phyloP scores from a whole-genome alignment of 2,113 vertebrate species.

The Gambusia affinis region DNA sequence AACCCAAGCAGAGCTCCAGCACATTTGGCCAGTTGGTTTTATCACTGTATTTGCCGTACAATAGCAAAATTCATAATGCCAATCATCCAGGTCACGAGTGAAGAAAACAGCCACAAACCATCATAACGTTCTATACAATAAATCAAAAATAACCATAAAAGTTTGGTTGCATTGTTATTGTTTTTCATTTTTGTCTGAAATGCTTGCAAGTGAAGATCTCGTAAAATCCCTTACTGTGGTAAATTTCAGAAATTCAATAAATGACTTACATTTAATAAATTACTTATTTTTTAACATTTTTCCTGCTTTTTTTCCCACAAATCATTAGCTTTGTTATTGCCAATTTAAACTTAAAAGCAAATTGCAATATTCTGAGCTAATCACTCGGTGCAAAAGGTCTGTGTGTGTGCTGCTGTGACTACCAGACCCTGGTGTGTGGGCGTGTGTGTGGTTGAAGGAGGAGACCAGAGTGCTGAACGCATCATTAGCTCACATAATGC shows the following conservation, averaged over 20 bases:
- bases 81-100: no score
- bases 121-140: no score
- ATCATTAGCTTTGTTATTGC: background rate
- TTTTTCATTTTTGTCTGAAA: background rate
- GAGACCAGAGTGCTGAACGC: constrained; percentile 33
- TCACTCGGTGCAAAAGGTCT: background rate
- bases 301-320: background rate
- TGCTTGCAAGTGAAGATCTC: background rate
- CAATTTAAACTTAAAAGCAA: background rate
- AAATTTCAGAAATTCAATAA: no score
- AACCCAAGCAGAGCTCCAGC: no score
- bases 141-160: background rate
- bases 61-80: no score
- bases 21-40: no score
- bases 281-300: background rate
- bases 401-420: background rate
- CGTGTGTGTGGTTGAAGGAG: background rate
- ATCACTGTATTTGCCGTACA: no score
- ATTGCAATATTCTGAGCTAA: background rate
- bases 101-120: no score
- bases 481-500: constrained; percentile 66
- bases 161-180: background rate
- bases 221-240: no score
- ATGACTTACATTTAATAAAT: background rate
- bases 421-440: background rate